Evolutionary conservation across 2,797 vertebrate genomes (phyloP).

Genomic region (Anguilla anguilla): DNA sequence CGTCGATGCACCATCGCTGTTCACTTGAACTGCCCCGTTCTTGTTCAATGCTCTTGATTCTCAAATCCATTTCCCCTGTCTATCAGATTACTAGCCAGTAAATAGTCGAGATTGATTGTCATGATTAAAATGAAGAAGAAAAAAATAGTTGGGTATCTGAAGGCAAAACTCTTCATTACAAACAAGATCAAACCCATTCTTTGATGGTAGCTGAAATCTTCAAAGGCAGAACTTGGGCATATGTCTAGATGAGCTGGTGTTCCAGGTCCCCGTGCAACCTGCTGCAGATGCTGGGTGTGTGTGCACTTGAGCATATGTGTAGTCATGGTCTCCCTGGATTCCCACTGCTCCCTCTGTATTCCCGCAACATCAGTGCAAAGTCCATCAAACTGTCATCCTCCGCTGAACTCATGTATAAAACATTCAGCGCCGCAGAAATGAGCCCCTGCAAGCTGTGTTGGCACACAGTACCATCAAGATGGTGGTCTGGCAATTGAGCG

Average conservation of each 20-base stretch:
- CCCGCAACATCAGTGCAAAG: not conserved
- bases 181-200: not conserved
- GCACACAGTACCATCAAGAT: not conserved
- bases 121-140: not conserved
- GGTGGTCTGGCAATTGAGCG: not conserved
- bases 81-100: not conserved
- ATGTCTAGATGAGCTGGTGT: not conserved
- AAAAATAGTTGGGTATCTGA: not conserved
- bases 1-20: not conserved
- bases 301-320: not conserved
- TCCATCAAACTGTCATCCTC: slow-evolving; percentile 10
- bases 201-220: not conserved
- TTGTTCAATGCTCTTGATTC: not conserved
- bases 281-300: not conserved
- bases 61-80: not conserved
- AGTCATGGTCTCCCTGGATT: not conserved
- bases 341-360: not conserved
- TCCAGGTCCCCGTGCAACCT: not conserved
- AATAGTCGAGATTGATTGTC: not conserved
- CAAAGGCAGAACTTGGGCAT: not conserved
- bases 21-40: not conserved
- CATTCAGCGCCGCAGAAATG: not conserved
- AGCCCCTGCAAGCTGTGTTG: not conserved
- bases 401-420: not conserved
- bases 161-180: not conserved